Conservation (phyloP, 2,113 vertebrate species). For the Leptosomus discolor region DNA sequence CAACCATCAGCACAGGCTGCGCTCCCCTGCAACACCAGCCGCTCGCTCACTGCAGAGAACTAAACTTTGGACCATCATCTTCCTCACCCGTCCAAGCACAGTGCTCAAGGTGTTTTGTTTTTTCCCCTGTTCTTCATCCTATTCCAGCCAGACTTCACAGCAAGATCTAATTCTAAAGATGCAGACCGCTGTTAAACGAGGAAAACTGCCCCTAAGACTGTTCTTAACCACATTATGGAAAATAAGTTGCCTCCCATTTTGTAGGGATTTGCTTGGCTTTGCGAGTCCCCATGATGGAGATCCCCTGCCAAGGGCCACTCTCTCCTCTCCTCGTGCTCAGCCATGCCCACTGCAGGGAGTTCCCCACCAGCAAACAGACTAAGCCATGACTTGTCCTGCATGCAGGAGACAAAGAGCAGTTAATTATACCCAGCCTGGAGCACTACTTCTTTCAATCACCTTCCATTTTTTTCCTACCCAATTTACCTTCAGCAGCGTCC, state of each 20-base stretch:
- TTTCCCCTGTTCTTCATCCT: background rate
- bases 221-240: rapidly evolving
- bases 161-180: background rate
- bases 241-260: background rate
- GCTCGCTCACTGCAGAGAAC: background rate
- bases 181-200: background rate
- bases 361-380: background rate
- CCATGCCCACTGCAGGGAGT: background rate
- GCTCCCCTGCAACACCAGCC: background rate
- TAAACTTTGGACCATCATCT: rapidly evolving
- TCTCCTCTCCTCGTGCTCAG: background rate
- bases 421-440: background rate
- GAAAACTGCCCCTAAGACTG: background rate
- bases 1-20: background rate
- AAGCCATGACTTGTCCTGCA: background rate
- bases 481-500: background rate
- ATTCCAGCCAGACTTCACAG: rapidly evolving
- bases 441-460: background rate
- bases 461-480: background rate
- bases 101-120: background rate
- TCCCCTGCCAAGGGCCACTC: background rate
- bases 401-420: background rate
- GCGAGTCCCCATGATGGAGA: rapidly evolving
- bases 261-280: background rate
- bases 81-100: background rate